Base-by-base conservation (phyloP, 2,888 invertebrate genomes). In the Gryllus longicercus region DNA sequence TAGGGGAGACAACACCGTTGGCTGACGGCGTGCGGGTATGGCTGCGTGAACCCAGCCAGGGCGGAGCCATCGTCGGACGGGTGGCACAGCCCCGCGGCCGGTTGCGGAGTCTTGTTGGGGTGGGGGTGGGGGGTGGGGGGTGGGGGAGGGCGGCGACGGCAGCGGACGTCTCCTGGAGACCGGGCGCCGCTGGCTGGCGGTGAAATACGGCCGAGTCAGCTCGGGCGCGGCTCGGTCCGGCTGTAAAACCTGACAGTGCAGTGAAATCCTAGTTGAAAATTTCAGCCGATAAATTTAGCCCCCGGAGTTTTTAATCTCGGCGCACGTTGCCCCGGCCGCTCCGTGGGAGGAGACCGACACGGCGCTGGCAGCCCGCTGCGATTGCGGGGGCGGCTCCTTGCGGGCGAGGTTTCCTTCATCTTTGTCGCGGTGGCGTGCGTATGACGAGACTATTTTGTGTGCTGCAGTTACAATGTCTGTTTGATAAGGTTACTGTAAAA, bases 231-330 rank as follows among this genome's bases (percentile, higher is more conserved):
- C 63, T 63, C 63, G 16, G 14, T 63, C 16, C 63, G 14, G 63
- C 63, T 63, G 63, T 63, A 63, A n/a, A 63, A 63, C n/a, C n/a
- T 18, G n/a, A 63, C 14, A n/a, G 14, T 18, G 16, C 63, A 63
- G 63, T 63, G n/a, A 63, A 63, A n/a, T 63, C 14, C 63, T n/a
- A 63, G 63, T 63, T 63, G n/a, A 63, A 63, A 63, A 18, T 63
- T 63, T 63, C 16, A 16, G 63, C 63, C n/a, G 63, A 63, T 63
- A 18, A 63, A 63, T 63, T 63, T 63, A 5, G 4, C 63, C n/a
- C 63, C n/a, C n/a, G n/a, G n/a, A n/a, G n/a, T 63, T 63, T 63
- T 63, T 63, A 63, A 63, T 63, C 63, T 63, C 63, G 14, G n/a
- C 63, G 63, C 63, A 11, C 16, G n/a, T 63, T 63, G 38, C 38